These are phyloP conservation scores for Pongo abelii DNA, from an alignment of 2,113 vertebrate species.

Conservation along the genomic window DNA sequence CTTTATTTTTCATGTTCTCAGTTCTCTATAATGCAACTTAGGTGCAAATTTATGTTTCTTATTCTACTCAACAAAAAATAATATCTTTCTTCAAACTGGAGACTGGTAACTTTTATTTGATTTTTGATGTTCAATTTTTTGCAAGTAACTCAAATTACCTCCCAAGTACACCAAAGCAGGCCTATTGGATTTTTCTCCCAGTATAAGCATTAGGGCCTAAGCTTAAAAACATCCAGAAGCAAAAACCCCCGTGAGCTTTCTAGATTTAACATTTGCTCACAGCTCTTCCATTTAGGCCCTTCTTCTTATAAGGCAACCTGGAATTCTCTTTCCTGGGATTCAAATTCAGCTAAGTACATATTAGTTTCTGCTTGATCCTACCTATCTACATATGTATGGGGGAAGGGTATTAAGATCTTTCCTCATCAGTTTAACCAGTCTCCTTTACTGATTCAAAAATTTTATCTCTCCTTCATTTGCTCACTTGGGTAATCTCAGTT, in stretches of 20 bases:
- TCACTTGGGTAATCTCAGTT: neutral
- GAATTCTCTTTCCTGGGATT: neutral
- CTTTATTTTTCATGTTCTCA: neutral
- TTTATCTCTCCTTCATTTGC: neutral
- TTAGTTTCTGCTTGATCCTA: neutral
- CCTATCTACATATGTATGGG: neutral
- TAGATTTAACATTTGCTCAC: neutral
- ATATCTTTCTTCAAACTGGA: neutral
- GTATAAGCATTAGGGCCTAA: neutral
- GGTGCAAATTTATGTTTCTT: neutral
- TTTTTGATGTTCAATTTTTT: neutral
- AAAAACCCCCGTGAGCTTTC: neutral
- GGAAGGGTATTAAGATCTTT: neutral
- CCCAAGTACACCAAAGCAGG: neutral
- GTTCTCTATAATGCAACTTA: neutral
- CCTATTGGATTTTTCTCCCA: neutral
- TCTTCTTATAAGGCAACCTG: neutral
- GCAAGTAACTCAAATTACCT: neutral
- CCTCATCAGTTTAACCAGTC: neutral
- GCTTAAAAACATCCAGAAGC: neutral
- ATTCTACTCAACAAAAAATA: neutral
- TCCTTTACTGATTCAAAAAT: neutral
- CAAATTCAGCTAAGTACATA: neutral
- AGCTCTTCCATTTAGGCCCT: neutral
- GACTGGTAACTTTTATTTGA: neutral